Evolutionary conservation across 1,140 invertebrate genomes (phyloP).

Genomic region (Trichomalopsis sarcophagae): DNA sequence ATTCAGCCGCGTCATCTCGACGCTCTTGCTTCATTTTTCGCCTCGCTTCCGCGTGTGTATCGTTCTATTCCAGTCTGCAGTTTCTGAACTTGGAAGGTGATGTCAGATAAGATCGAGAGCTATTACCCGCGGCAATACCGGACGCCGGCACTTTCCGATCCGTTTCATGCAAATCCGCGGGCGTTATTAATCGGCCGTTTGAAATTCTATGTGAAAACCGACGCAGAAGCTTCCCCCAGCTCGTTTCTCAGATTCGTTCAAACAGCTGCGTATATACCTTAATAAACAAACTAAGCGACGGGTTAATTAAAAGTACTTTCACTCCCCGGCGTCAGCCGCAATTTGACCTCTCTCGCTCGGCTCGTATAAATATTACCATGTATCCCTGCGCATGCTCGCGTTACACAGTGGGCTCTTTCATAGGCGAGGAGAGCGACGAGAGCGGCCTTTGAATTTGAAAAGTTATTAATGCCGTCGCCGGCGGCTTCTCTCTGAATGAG

Average conservation of each 20-base stretch:
- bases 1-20: constrained; percentile 40
- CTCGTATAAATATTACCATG: constrained; percentile 8
- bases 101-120: too few relatives aligned
- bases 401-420: constrained; percentile 5
- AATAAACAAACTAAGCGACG: too few relatives aligned
- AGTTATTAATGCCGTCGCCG: constrained; percentile 63
- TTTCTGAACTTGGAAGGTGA: background rate
- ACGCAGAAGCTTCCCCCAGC: too few relatives aligned
- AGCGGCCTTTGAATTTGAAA: constrained; percentile 61
- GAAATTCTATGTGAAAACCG: too few relatives aligned
- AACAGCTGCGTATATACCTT: too few relatives aligned
- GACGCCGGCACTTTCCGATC: too few relatives aligned
- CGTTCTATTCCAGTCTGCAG: background rate
- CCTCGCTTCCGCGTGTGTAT: background rate
- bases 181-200: too few relatives aligned
- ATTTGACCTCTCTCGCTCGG: background rate
- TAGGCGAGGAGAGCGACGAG: background rate
- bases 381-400: background rate
- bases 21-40: background rate
- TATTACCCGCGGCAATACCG: too few relatives aligned
- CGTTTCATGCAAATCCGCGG: too few relatives aligned
- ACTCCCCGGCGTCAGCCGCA: background rate
- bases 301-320: background rate
- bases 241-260: too few relatives aligned
- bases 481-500: background rate